Evolutionary conservation across 2,797 vertebrate genomes (phyloP), one percentile per base, ranked within the genome.

Genomic region (Siniperca undulata): DNA sequence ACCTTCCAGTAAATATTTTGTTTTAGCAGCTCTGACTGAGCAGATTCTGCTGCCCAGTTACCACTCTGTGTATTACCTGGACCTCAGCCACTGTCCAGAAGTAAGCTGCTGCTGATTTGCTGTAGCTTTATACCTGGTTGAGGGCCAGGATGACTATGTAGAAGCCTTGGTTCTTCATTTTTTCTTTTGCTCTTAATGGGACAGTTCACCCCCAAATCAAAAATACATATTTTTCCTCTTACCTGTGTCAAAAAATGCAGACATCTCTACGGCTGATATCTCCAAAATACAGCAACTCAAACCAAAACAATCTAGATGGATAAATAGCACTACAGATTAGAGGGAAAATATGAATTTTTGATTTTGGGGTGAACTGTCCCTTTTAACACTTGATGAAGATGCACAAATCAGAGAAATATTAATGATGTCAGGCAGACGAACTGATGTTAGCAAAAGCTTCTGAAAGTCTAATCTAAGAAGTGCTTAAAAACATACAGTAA

Each of bases 1-100:
- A 70, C 78, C 65, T 85, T 90, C 91, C 88, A 85, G 90, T 94
- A 94, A 92, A 92, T 91, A 86, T 91, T 93, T 90, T 48, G 91
- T 87, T 90, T 70, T 42, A 78, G 67, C 77, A 75, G 70, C 69
- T 85, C 82, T 90, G 88, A 90, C 79, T 66, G 72, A 83, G 82
- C 86, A 67, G 70, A 38, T 86, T 92, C 66, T 78, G 82, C 82
- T 91, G 87, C 85, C 84, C 85, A 76, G 70, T 86, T 89, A 82
- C 86, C 90, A 71, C 86, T 90, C 77, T 61, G 77, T 67, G 85
- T 82, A 88, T 90, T 91, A 84, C 59, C 86, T 87, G 89, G 88
- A 87, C 22, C n/a, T 53, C 68, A 36, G 92, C 86, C 86, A 86
- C 81, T 27, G 83, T 78, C 73, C 67, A 69, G 78, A 74, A 30